These are phyloP conservation scores for Pseudomyrmex dendroicus DNA, from an alignment of 1,140 invertebrate genomes.

Conservation along the genomic window DNA sequence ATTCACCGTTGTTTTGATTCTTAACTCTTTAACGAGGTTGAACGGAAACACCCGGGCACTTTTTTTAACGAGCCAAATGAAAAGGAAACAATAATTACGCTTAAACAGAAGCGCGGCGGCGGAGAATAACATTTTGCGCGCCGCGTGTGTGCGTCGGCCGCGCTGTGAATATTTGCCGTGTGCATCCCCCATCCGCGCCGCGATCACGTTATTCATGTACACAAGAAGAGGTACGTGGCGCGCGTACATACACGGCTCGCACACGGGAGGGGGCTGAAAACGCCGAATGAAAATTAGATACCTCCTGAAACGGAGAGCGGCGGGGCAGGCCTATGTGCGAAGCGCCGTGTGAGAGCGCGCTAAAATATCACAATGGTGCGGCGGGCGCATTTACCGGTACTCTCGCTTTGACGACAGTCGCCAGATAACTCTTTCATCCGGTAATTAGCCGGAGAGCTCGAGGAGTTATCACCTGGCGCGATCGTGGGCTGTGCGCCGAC, in stretches of 20 bases:
- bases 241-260: neutral
- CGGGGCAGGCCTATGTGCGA: neutral
- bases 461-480: slow-evolving; percentile 79
- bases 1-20: neutral
- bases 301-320: slow-evolving; percentile 13
- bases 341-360: slow-evolving; percentile 7
- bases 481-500: slow-evolving; percentile 67
- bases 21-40: neutral
- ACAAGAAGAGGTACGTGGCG: too few species aligned
- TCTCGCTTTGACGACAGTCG: slow-evolving; percentile 78
- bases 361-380: slow-evolving; percentile 73
- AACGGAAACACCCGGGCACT: neutral
- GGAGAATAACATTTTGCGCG: slow-evolving; percentile 25
- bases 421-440: slow-evolving; percentile 81
- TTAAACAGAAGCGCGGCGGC: slow-evolving; percentile 1
- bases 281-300: slow-evolving; percentile 71
- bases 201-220: slow-evolving; percentile 18
- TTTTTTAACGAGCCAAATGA: slow-evolving; percentile 21
- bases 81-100: slow-evolving; percentile 23
- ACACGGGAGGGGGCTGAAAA: slow-evolving; percentile 28
- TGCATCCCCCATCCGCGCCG: too few species aligned
- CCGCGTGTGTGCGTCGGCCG: neutral
- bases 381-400: slow-evolving; percentile 70
- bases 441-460: slow-evolving; percentile 81
- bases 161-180: slow-evolving; percentile 8